A percentile compares a stretch with the other conserved stretches of the same genome.
Conservation (phyloP, 2,888 invertebrate species). For the Cosmia trapezina region DNA sequence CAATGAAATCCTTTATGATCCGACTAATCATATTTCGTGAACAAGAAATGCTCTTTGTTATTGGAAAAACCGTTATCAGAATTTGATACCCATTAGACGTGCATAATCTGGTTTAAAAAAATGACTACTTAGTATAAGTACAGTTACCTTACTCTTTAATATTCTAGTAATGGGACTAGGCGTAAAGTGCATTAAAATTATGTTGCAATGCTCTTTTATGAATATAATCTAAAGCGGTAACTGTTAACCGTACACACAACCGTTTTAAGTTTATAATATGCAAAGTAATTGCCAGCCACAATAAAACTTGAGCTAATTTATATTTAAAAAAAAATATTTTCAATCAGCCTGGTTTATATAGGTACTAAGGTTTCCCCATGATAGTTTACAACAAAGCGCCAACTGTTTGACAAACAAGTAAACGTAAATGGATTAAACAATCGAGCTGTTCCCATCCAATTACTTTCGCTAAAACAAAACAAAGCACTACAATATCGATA, state of each 20-base stretch:
- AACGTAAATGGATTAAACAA: conserved; percentile 41
- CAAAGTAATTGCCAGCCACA: conserved; percentile 4
- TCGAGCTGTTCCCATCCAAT: conserved; percentile 34
- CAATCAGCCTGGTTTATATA: conserved; percentile 9
- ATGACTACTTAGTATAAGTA: not conserved
- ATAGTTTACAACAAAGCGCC: conserved; percentile 41
- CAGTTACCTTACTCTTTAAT: too few species aligned
- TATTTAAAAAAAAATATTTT: not conserved
- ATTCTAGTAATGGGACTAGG: accelerated
- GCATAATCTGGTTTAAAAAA: too few species aligned
- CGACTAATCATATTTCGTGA: not conserved
- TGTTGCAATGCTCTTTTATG: not conserved
- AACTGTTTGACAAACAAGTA: conserved; percentile 35
- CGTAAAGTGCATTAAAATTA: not conserved
- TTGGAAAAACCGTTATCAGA: not conserved
- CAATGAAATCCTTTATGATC: conserved; percentile 3
- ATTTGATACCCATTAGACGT: not conserved
- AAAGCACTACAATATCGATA: conserved; percentile 63
- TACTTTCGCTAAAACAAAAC: conserved; percentile 57
- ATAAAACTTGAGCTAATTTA: not conserved
- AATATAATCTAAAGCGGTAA: not conserved
- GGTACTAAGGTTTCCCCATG: not conserved
- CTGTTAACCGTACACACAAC: conserved; percentile 7
- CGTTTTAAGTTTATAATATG: conserved; percentile 3
- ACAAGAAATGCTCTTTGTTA: not conserved